Base-by-base conservation (phyloP, 2,797 vertebrate species). In the Paguma larvata region DNA sequence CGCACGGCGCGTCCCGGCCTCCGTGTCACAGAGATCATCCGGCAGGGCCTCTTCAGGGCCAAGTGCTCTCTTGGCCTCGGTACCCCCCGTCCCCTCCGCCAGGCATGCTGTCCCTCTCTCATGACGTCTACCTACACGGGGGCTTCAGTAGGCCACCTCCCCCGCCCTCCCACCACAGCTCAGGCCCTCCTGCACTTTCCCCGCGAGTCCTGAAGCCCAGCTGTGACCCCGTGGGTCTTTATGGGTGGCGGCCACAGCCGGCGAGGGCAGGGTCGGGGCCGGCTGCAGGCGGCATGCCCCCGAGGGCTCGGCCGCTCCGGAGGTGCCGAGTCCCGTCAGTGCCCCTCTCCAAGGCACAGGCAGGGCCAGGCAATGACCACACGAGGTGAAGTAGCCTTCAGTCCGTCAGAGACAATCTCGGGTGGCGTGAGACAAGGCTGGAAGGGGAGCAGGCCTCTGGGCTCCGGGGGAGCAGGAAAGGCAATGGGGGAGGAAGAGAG, bases 251-350 rank as follows among this genome's bases (percentile, higher is more conserved):
- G 83, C n/a, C 51, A 6, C 34, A 12, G 32, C 48, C 65, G 53
- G 25, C 8, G 21, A 83, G 51, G 84, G 19, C 1, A 13, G 68
- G 77, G n/a, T 25, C 38, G 0, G 46, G 32, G 27, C 63, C 3
- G 0, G 73, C 5, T 9, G n/a, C 80, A 56, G 70, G 30, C 5
- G 4, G 11, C 0, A 7, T 15, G 48, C 32, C 19, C 15, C 41
- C 0, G 3, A 16, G 53, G 13, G 51, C 78, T 48, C 1, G 4
- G 41, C 70, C 19, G 12, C 34, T 85, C 6, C 7, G 59, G 15
- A 11, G 12, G 38, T 59, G 34, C 38, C 2, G 0, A 3, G 21
- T 5, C 3, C 1, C 5, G 4, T 25, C 5, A 10, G 6, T 6
- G 59, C 27, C 44, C 53, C 44, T 63, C 56, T 75, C 34, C 15